phyloP scores from a whole-genome alignment of 2,888 invertebrate species.

The Acanthopleura granulata region DNA sequence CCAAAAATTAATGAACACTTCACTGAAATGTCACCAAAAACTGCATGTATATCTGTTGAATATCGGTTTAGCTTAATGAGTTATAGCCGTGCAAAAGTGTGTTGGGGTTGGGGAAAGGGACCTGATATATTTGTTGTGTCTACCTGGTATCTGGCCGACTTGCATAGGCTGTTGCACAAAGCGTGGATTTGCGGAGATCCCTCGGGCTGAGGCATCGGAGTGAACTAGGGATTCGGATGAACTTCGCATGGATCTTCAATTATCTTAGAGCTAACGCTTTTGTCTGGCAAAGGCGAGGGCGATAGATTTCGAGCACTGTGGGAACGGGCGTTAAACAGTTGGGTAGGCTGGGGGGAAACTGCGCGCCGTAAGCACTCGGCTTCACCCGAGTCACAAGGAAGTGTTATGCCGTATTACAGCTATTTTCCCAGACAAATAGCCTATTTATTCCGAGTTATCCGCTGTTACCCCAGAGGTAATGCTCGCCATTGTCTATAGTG shows the following conservation, averaged over 20 bases:
- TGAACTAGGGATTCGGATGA: neutral
- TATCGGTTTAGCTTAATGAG: no score
- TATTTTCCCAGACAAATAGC: neutral
- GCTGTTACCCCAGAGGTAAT: no score
- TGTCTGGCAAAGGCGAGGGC: neutral
- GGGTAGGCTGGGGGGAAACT: neutral
- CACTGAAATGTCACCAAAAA: no score
- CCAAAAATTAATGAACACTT: no score
- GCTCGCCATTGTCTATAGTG: no score
- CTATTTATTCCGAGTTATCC: neutral
- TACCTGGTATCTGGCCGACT: no score
- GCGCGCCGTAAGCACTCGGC: neutral
- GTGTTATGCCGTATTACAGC: neutral
- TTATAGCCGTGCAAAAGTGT: no score
- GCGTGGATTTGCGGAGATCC: neutral
- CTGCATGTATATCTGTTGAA: no score
- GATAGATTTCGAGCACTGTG: neutral
- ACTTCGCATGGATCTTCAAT: slow-evolving; percentile 1
- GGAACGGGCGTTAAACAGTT: slow-evolving; percentile 10
- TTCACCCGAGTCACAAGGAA: neutral
- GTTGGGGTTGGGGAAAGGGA: no score
- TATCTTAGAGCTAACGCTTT: slow-evolving; percentile 4
- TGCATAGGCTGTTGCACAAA: neutral
- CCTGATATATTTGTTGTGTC: no score
- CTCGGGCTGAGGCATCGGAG: neutral